Conservation (phyloP, 2,113 vertebrate species). For the Apus apus region DNA sequence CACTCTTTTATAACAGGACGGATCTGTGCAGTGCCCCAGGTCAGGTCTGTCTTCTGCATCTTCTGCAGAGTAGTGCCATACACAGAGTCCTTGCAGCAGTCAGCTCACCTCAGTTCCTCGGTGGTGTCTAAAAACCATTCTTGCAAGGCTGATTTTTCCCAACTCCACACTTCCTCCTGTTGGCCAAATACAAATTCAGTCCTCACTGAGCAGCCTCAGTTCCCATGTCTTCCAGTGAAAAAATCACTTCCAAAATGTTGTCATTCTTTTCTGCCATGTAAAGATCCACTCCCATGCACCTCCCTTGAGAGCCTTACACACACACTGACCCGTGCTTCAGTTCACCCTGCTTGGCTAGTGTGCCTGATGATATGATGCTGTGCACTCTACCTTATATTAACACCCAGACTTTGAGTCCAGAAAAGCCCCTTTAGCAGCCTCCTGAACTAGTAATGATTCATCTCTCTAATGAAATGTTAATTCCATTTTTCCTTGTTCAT, state of each 20-base stretch:
- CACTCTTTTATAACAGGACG: neutral
- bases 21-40: neutral
- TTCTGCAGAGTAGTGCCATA: neutral
- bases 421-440: constrained; percentile 9
- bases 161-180: neutral
- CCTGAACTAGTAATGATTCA: neutral
- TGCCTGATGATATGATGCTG: neutral
- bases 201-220: neutral
- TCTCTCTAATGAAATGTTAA: constrained; percentile 33
- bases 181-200: neutral
- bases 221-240: neutral
- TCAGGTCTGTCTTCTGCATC: neutral
- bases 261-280: neutral
- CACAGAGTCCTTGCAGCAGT: neutral
- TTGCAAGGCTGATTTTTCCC: neutral
- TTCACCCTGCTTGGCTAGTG: neutral
- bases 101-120: neutral
- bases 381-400: neutral
- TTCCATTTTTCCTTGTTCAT: neutral
- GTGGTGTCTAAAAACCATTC: neutral
- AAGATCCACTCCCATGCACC: neutral
- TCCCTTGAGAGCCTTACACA: neutral
- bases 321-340: neutral
- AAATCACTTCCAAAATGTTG: neutral
- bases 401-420: neutral